Evolutionary conservation across 2,797 vertebrate genomes (phyloP), one percentile per base, ranked within the genome.

Genomic region (Spondyliosoma cantharus): DNA sequence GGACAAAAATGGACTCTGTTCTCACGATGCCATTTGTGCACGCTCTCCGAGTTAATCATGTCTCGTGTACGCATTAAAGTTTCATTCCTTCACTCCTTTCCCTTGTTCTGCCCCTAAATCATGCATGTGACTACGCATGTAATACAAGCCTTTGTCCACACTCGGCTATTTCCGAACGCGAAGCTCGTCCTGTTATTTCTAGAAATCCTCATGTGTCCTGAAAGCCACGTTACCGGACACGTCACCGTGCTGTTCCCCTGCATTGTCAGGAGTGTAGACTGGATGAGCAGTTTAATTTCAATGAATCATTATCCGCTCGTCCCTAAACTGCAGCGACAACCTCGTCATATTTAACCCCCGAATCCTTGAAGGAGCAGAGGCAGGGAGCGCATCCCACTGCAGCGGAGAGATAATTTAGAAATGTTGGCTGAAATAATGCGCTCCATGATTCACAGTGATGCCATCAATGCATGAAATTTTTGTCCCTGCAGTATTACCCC

Each of bases 341-440:
- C 57, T 57, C n/a, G 25, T 84, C 70, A 43, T 68, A 52, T 74
- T 78, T 62, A 53, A 72, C 49, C 1, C 1, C 22, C 20, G 67
- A 77, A 46, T 70, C 71, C 66, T 74, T 69, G 58, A 52, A 76
- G 73, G 72, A 69, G 72, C 48, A 37, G 67, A 57, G 52, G 66
- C 46, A 54, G 37, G 53, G 48, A 60, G 54, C 17, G 19, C 32
- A 43, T 74, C 59, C 74, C 49, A 27, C 57, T 56, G 64, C 76
- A 71, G 81, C n/a, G 42, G 20, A 69, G 75, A 63, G 63, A 73
- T 56, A 81, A 76, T 87, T 87, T 71, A 63, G 75, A 81, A 67
- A 69, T 63, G 58, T 80, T 83, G 68, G 66, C 74, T 85, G 57
- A 85, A 89, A 85, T 81, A 84, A 87, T 64, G 76, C 45, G 2